These are phyloP conservation scores for Elephas maximus DNA, from an alignment of 2,113 vertebrate genomes.

Conservation along the genomic window DNA sequence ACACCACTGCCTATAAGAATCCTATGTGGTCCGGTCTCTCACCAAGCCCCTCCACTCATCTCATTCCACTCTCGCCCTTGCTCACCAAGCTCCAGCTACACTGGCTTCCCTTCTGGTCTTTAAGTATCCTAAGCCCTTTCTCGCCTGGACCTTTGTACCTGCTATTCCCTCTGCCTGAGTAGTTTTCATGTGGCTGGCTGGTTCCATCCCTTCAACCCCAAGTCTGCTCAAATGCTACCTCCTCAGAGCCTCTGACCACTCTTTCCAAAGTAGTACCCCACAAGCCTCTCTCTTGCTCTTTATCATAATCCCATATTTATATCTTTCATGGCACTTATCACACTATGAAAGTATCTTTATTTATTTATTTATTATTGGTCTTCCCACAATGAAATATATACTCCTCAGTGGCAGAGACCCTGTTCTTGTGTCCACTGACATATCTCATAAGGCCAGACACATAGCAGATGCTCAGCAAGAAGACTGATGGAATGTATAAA, in stretches of 20 bases:
- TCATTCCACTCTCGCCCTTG: neutral
- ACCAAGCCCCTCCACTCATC: neutral
- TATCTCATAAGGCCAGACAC: neutral
- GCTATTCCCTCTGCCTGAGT: neutral
- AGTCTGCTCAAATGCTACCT: neutral
- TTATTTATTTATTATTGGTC: neutral
- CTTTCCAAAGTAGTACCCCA: neutral
- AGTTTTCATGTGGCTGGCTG: neutral
- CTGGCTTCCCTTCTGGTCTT: neutral
- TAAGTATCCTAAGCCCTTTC: neutral
- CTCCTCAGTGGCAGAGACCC: neutral
- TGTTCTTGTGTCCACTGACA: neutral
- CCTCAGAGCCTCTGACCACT: neutral
- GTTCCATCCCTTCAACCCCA: neutral
- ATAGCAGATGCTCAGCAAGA: neutral
- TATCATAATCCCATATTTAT: neutral
- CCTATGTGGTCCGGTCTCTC: neutral
- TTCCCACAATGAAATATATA: neutral
- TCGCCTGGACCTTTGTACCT: neutral
- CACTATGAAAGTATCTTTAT: constrained; percentile 21
- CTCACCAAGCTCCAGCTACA: neutral
- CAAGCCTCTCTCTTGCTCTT: neutral
- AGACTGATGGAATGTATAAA: neutral
- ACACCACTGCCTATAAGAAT: neutral
- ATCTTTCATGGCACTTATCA: neutral